Conservation (phyloP, 2,888 invertebrate species). For the Nomada hirtipes region DNA sequence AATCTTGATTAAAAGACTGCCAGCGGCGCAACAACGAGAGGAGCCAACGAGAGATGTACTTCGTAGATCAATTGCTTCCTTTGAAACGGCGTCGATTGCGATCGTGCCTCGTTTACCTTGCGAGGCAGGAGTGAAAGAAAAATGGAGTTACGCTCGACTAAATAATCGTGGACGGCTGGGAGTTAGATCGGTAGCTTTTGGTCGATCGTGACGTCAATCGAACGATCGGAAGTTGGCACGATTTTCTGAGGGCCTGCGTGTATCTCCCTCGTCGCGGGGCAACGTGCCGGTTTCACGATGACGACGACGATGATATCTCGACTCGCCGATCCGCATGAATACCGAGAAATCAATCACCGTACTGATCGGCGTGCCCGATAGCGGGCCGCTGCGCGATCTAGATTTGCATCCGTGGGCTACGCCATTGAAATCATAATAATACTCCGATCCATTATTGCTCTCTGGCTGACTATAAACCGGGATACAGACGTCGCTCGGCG, state of each 20-base stretch:
- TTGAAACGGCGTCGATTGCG: conserved; percentile 32
- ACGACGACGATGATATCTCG: conserved; percentile 74
- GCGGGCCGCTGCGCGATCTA: conserved; percentile 65
- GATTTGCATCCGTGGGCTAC: conserved; percentile 69
- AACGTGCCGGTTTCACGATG: conserved; percentile 56
- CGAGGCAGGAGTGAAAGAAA: conserved; percentile 47
- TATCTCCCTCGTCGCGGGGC: conserved; percentile 12
- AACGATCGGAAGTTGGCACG: conserved; percentile 46
- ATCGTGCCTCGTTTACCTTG: neutral
- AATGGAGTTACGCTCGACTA: conserved; percentile 66
- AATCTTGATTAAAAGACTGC: conserved; percentile 56
- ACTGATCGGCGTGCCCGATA: conserved; percentile 69
- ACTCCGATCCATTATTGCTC: conserved; percentile 67
- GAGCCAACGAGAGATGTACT: conserved; percentile 35
- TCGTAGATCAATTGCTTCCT: conserved; percentile 64
- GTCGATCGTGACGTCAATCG: conserved; percentile 56
- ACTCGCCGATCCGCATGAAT: conserved; percentile 70
- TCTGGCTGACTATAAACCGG: conserved; percentile 1
- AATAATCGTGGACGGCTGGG: conserved; percentile 26
- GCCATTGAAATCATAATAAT: conserved; percentile 76
- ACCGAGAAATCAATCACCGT: conserved; percentile 76
- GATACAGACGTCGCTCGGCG: conserved; percentile 58
- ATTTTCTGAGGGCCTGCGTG: conserved; percentile 16
- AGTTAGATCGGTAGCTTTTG: conserved; percentile 63
- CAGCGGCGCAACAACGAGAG: conserved; percentile 7